Evolutionary conservation across 2,888 invertebrate genomes (phyloP), one percentile per base, ranked within the genome.

Genomic region (Slavum lentiscoides): DNA sequence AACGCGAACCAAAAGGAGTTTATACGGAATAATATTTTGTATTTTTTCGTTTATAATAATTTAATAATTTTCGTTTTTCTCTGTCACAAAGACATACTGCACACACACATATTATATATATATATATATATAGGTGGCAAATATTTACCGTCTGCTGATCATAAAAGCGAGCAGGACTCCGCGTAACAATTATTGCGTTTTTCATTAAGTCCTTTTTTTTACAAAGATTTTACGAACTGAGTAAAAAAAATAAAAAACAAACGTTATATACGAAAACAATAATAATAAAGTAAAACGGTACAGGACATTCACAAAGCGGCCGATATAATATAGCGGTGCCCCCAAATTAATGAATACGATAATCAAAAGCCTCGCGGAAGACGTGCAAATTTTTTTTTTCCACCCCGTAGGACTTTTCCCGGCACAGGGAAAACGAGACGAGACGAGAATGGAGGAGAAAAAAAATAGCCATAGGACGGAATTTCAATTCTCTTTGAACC

Each of bases 401-500:
- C 30, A 30, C 4, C 30, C 30, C 30, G 58, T 75, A 70, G 55
- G n/a, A 66, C 53, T 68, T 62, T 69, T n/a, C 69, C 69, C 23
- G 69, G 11, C 11, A 2, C 4, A 1, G 5, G n/a, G 8, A 5
- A 66, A 11, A 59, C 70, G n/a, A 58, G 43, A 68, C 7, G 43
- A 11, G 7, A 11, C 7, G 43, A 11, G 7, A 2, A 6, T 43
- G 43, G 30, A 11, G 13, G 49, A 9, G 11, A 11, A 13, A 49
- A 30, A 69, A 69, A 76, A 76, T 76, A n/a, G 21, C 53, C 62
- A 67, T 39, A 58, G 77, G 69, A 77, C n/a, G 77, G 69, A 70
- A 70, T 70, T 64, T 77, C 77, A 77, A 77, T 77, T 77, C 53
- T 37, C 77, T 70, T 77, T 77, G 77, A 77, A 77, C 49, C 61